Base-by-base conservation (phyloP, 2,888 invertebrate genomes). In the Encarsia formosa region DNA sequence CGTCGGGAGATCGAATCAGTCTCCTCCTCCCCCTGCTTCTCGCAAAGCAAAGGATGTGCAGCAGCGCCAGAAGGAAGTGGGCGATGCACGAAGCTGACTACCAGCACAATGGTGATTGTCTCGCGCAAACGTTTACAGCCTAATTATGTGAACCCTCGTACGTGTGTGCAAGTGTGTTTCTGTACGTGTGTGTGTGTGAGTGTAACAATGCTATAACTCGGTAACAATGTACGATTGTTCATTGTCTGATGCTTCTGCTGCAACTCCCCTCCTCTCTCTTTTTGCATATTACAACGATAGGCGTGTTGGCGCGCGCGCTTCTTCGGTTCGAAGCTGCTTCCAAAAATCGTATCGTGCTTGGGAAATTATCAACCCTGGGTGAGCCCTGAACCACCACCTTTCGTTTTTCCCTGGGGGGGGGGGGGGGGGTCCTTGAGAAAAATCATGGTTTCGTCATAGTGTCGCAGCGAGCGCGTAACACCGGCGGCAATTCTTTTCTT, bases 101-200 rank as follows among this genome's bases (percentile, higher is more conserved):
- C 58, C 59, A 64, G 71, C 68, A 73, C 73, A 73, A 73, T 73
- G 65, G 73, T 70, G 73, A 73, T 73, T 73, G 73, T 73, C 72
- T 73, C 26, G 23, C 63, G 67, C 68, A n/a, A 73, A 70, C 73
- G 71, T 73, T 73, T 73, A 73, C 71, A 73, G 73, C 70, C 73
- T 73, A 73, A 73, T 73, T 73, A 73, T 73, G 73, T 73, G 73
- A 73, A 73, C 72, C 71, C 65, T n/a, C n/a, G n/a, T n/a, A n/a
- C n/a, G n/a, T n/a, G n/a, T n/a, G n/a, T n/a, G n/a, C n/a, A n/a
- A n/a, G n/a, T 16, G 35, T 26, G 8, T 13, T 13, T 29, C 29
- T 29, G 8, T 29, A 8, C 13, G 8, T 8, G 8, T 29, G 8
- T 29, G 29, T 29, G 67, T 69, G 71, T n/a, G n/a, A n/a, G 66